Evolutionary conservation across 2,113 vertebrate species (phyloP).

Genomic region (Redunca redunca): DNA sequence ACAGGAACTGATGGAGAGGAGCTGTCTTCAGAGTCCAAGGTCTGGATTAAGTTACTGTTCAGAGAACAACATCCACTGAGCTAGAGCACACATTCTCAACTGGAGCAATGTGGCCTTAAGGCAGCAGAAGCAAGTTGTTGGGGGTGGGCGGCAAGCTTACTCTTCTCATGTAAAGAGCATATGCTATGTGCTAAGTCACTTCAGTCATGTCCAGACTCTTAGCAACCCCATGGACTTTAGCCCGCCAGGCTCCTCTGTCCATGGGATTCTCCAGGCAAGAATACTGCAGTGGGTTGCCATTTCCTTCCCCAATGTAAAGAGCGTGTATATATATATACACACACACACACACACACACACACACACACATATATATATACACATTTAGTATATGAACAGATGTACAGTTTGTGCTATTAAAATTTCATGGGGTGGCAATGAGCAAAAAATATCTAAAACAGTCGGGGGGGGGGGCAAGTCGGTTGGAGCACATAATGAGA

Average conservation of each 20-base stretch:
- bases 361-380: fast-evolving
- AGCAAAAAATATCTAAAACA: background rate
- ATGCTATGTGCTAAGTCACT: background rate
- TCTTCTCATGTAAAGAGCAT: background rate
- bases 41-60: background rate
- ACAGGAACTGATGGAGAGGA: background rate
- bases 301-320: background rate
- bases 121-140: background rate
- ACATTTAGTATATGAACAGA: background rate
- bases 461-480: background rate
- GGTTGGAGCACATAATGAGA: background rate
- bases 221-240: background rate
- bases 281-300: background rate
- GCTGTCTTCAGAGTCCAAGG: background rate
- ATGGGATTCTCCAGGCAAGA: background rate
- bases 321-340: background rate
- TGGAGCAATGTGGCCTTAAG: background rate
- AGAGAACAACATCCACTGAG: background rate
- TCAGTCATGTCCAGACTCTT: fast-evolving
- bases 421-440: background rate
- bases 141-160: background rate
- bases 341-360: too few species aligned
- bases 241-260: background rate
- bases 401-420: background rate
- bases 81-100: background rate